Base-by-base conservation (phyloP, 2,113 vertebrate species). In the Epinephelus cyanopodus region DNA sequence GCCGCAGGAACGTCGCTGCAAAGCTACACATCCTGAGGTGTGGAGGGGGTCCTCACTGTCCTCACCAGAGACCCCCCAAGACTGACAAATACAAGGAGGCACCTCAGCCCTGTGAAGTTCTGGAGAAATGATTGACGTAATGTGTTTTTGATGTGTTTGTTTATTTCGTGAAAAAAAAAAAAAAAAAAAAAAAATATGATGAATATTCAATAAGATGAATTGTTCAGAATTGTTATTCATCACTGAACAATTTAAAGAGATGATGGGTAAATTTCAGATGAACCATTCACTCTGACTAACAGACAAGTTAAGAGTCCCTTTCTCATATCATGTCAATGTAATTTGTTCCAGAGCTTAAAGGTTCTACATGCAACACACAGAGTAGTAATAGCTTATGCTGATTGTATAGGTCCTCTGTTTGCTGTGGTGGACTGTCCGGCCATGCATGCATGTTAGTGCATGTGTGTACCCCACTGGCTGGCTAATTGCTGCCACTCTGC, bases 21-120 rank as follows among this genome's bases (percentile, higher is more conserved):
- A 95, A 94, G 74, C 54, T 94, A 76, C 90, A 94, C 88, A 84
- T 95, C 11, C 74, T 95, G 10, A 65, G 73, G 25, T 92, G 92
- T 23, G 9, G 77, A 1, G 27, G 15, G 15, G 33, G 23, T 37
- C 58, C 58, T 17, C 77, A 52, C 52, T 67, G 29, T 23, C 79
- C 56, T 2, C 74, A 19, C 4, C 70, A 48, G 15, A 68, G 45
- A 10, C 15, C 50, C 53, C 14, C 76, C 58, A 80, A 61, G 42
- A 37, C 52, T 1, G 82, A 87, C 1, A 89, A 72, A 15, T 79
- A 77, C 27, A 73, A 76, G 45, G 72, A 82, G 27, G 64, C 75
- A 2, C 78, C 64, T 2, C 76, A 52, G 47, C 73, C 83, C 5
- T 50, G 67, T 37, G 82, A 50, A 8, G 50, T 8, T 33, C 6